Evolutionary conservation across 2,888 invertebrate genomes (phyloP), one percentile per base, ranked within the genome.

Genomic region (Microplitis deprimator): DNA sequence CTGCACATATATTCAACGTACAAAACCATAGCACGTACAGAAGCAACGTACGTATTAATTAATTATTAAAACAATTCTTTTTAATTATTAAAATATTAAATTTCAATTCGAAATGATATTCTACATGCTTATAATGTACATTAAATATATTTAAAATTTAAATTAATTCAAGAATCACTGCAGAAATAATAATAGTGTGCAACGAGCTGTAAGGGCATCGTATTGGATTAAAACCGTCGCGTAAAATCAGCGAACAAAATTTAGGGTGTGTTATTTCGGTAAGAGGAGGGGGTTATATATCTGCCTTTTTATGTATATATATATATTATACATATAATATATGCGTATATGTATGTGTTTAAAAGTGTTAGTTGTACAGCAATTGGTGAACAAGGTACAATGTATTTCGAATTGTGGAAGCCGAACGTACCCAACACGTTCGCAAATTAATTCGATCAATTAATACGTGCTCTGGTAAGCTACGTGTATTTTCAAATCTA

Each of bases 381-480:
- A 72, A 76, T 41, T 13, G 60, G 17, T 68, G 74, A 59, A 79
- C 64, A 59, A 10, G 68, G 38, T 29, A 65, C 29, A 50, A 76
- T 69, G 59, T 41, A 59, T 50, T 61, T 65, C 65, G 50, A 70
- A 70, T 65, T 39, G 64, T 65, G 20, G 61, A 38, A 73, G 64
- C 69, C 65, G 29, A 64, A 38, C 13, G 41, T 67, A 39, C 8
- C 41, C 68, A 29, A 64, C 71, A 73, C 77, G 79, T 82, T 82
- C 74, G 83, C 83, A 83, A 86, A 86, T 85, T 84, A 85, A 86
- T 85, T 84, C 83, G 82, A 84, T 85, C 85, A 84, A 86, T 87
- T 87, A 85, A 87, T 87, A 84, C 83, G 83, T 85, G 83, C 85
- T 85, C 82, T 79, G 73, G 70, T 75, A 77, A 79, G 76, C 69